Evolutionary conservation across 1,140 invertebrate genomes (phyloP).

Genomic region (Helicoverpa armigera): DNA sequence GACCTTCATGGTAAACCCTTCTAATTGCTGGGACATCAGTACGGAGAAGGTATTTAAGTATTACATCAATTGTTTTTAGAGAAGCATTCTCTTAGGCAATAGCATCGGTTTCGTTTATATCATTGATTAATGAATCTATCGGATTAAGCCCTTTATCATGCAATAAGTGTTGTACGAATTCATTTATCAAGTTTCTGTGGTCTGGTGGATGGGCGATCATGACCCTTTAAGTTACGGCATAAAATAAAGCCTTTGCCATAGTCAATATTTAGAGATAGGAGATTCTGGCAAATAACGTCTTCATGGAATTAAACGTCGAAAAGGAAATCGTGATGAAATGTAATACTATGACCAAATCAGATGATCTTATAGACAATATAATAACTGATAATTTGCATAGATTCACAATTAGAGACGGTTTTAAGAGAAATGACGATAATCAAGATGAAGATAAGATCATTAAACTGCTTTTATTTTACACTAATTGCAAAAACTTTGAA

Average conservation of each 20-base stretch:
- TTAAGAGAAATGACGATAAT: conserved; percentile 14
- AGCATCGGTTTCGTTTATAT: not conserved
- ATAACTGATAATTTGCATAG: not conserved
- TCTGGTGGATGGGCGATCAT: too few species aligned
- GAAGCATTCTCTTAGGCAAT: not conserved
- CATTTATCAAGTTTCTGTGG: too few species aligned
- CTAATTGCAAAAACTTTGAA: not conserved
- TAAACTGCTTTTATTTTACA: not conserved
- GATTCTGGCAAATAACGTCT: too few species aligned
- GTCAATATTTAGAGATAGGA: too few species aligned
- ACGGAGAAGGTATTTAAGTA: not conserved
- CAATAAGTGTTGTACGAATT: not conserved
- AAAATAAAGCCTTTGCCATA: too few species aligned
- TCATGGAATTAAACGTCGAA: too few species aligned
- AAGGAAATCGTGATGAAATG: too few species aligned
- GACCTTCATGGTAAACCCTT: conserved; percentile 64
- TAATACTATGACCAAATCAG: not conserved
- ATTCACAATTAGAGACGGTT: not conserved
- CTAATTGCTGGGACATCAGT: conserved; percentile 55
- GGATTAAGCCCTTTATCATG: not conserved
- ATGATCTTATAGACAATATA: not conserved
- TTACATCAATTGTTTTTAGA: conserved; percentile 15
- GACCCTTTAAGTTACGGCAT: too few species aligned
- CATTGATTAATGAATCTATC: not conserved
- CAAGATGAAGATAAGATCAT: conserved; percentile 1